A percentile compares a stretch with the other conserved stretches of the same genome.
These are phyloP conservation scores for Aptenodytes forsteri DNA, from an alignment of 2,113 vertebrate genomes.

Conservation along the genomic window DNA sequence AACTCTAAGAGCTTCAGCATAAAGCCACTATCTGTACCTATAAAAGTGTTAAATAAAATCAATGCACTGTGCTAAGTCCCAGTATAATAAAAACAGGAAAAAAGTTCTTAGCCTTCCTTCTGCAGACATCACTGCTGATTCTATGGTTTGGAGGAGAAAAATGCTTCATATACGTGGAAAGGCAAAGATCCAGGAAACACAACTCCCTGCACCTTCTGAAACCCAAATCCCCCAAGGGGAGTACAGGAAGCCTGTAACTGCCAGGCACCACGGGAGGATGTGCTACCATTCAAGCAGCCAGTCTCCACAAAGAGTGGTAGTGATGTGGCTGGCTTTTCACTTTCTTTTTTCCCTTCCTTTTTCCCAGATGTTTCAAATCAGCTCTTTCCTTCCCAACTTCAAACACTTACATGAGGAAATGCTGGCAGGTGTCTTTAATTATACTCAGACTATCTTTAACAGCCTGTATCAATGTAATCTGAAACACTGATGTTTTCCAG, in stretches of 20 bases:
- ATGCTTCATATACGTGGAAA: not conserved
- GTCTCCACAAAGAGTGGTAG: fast-evolving
- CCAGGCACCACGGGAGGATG: fast-evolving
- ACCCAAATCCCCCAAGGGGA: fast-evolving
- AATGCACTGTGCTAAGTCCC: not conserved
- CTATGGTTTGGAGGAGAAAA: not conserved
- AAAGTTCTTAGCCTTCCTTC: not conserved
- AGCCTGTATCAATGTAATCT: not conserved
- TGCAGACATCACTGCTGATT: not conserved
- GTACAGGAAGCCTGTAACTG: not conserved
- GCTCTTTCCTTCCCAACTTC: not conserved
- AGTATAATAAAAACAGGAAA: not conserved
- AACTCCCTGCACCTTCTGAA: not conserved
- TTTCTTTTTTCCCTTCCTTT: not conserved
- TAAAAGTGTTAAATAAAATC: conserved; percentile 21
- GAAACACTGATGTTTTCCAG: not conserved
- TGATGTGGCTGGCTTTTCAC: not conserved
- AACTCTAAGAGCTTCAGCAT: not conserved
- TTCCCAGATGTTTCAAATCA: not conserved
- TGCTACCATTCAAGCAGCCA: not conserved
- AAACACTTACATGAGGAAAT: not conserved
- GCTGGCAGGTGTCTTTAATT: conserved; percentile 8
- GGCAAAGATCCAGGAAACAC: not conserved
- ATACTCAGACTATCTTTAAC: not conserved
- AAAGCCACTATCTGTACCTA: not conserved